These are phyloP conservation scores for Bathynomus jamesi DNA, from an alignment of 1,140 invertebrate species.

Conservation along the genomic window DNA sequence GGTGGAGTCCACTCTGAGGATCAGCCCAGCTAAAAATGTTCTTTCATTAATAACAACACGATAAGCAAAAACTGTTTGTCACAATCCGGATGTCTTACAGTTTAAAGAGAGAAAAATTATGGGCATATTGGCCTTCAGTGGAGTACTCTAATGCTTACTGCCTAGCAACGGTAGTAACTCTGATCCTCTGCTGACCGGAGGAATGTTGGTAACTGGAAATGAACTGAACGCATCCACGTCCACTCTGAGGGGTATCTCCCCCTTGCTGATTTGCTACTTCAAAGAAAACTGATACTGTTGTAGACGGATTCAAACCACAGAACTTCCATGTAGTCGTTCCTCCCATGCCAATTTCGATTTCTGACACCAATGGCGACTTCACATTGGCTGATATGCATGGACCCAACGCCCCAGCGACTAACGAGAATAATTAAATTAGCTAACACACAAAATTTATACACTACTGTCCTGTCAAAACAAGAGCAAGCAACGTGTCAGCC, in stretches of 20 bases:
- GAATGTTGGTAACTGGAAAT: conserved; percentile 98
- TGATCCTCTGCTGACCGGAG: conserved; percentile 85
- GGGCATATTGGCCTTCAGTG: too few relatives aligned
- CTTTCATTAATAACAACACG: too few relatives aligned
- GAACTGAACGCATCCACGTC: conserved; percentile 93
- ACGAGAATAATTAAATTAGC: conserved; percentile 40
- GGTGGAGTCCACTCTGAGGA: conserved; percentile 49
- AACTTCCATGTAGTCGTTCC: conserved; percentile 98
- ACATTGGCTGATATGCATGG: conserved; percentile 89
- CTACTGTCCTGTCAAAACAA: too few relatives aligned
- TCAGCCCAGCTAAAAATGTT: conserved; percentile 50
- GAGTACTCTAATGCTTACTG: conserved; percentile 70
- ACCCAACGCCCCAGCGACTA: conserved; percentile 89
- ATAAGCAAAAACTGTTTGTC: background rate
- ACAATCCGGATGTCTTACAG: too few relatives aligned
- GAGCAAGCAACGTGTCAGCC: too few relatives aligned
- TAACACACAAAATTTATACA: conserved; percentile 24
- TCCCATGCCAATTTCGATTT: conserved; percentile 93
- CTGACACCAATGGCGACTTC: conserved; percentile 83
- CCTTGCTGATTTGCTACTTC: conserved; percentile 85
- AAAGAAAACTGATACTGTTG: conserved; percentile 90
- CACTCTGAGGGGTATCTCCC: conserved; percentile 88
- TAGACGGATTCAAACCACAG: conserved; percentile 85
- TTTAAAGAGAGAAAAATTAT: too few relatives aligned
- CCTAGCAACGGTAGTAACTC: conserved; percentile 93